Evolutionary conservation across 2,888 invertebrate species (phyloP).

Genomic region (Anaspis maculata): DNA sequence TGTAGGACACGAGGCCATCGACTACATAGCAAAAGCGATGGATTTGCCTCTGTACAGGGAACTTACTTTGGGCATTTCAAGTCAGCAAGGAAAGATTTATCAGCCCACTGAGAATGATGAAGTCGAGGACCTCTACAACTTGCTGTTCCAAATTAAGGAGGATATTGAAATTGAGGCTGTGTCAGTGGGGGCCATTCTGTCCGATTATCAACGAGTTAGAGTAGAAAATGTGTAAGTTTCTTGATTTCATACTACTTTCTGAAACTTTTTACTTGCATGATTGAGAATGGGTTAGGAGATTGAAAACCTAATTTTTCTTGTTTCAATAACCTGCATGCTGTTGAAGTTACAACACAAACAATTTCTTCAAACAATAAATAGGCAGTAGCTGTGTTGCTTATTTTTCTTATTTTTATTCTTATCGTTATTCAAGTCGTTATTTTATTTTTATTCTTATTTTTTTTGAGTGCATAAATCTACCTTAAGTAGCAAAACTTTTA

Average conservation of each 20-base stretch:
- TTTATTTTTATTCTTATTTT: no score
- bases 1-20: constrained; percentile 92
- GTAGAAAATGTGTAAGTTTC: constrained; percentile 92
- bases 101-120: constrained; percentile 78
- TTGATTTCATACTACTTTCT: constrained; percentile 1
- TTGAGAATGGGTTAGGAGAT: constrained; percentile 77
- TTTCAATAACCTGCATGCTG: no score
- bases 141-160: constrained; percentile 71
- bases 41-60: constrained; percentile 82
- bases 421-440: no score
- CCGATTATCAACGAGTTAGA: constrained; percentile 95
- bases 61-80: constrained; percentile 76
- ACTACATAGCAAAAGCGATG: constrained; percentile 88
- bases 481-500: no score
- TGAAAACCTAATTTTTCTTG: no score
- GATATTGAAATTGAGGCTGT: constrained; percentile 69
- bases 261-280: constrained; percentile 3
- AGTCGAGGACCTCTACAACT: constrained; percentile 90
- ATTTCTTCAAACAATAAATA: no score
- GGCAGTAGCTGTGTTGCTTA: no score
- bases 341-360: no score
- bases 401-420: no score
- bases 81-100: constrained; percentile 70
- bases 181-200: constrained; percentile 94
- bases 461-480: no score